Evolutionary conservation across 2,888 invertebrate species (phyloP).

Genomic region (Drosophila subquinaria): DNA sequence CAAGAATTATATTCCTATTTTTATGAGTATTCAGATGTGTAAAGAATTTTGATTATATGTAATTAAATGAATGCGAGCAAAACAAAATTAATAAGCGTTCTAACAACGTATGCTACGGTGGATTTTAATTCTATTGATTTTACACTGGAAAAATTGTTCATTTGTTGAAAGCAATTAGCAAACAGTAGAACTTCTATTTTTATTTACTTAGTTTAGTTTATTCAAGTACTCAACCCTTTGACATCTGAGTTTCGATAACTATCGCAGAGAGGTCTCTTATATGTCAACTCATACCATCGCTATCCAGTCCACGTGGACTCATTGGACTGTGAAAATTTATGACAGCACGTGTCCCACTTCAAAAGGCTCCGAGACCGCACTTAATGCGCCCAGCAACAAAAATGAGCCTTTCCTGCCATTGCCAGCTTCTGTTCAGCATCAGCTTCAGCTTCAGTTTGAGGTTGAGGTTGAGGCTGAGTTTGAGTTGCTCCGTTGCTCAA

Average conservation of each 20-base stretch:
- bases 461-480: not conserved
- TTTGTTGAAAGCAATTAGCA: too few relatives aligned
- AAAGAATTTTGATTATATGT: too few relatives aligned
- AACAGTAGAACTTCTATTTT: too few relatives aligned
- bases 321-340: conserved; percentile 66
- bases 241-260: conserved; percentile 14
- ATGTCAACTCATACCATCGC: conserved; percentile 32
- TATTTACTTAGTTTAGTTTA: too few relatives aligned
- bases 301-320: conserved; percentile 19
- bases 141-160: too few relatives aligned
- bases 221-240: too few relatives aligned
- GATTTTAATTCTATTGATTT: too few relatives aligned
- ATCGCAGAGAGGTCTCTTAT: conserved; percentile 6
- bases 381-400: conserved; percentile 54
- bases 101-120: too few relatives aligned
- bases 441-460: not conserved
- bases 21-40: too few relatives aligned
- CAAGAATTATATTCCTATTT: too few relatives aligned
- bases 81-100: too few relatives aligned
- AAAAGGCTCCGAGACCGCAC: conserved; percentile 67
- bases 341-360: conserved; percentile 69
- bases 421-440: conserved; percentile 20
- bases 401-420: conserved; percentile 17
- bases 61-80: too few relatives aligned
- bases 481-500: conserved; percentile 20